Percentiles rank a stretch among this genome's conserved stretches.
These are phyloP conservation scores for Carpatolechia fugitivella DNA, from an alignment of 2,888 invertebrate genomes.

Conservation along the genomic window DNA sequence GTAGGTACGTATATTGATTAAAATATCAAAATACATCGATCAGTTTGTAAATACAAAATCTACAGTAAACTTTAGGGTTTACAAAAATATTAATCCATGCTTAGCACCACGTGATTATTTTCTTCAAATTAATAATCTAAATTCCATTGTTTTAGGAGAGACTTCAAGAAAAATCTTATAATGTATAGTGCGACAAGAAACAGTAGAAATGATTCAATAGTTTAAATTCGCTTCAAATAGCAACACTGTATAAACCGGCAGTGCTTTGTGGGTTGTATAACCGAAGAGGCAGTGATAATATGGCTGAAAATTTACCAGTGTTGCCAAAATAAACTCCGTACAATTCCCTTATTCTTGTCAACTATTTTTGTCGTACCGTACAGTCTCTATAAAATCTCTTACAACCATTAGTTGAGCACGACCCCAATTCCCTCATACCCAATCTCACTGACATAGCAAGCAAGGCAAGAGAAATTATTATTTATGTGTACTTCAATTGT, in stretches of 20 bases:
- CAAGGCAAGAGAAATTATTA: conserved; percentile 51
- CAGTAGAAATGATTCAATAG: no score
- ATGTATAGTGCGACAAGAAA: neutral
- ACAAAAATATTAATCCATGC: conserved; percentile 41
- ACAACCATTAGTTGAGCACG: conserved; percentile 52
- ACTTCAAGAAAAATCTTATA: neutral
- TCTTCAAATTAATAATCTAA: conserved; percentile 4
- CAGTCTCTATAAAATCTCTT: conserved; percentile 15
- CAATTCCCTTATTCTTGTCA: no score
- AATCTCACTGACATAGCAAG: conserved; percentile 60
- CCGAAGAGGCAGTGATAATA: no score
- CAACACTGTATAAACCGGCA: no score
- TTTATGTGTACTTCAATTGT: neutral
- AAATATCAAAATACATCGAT: conserved; percentile 47
- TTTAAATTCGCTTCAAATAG: no score
- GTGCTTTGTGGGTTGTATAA: no score
- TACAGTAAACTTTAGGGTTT: conserved; percentile 36
- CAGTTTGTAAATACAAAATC: conserved; percentile 50
- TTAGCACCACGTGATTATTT: conserved; percentile 54
- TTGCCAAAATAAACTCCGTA: no score
- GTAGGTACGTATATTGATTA: conserved; percentile 61
- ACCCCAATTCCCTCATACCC: conserved; percentile 45
- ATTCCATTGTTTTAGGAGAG: neutral
- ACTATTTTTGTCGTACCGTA: neutral
- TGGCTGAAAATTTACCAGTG: no score